These are phyloP conservation scores for Drosophila recens DNA, from an alignment of 2,888 invertebrate genomes.

Conservation along the genomic window DNA sequence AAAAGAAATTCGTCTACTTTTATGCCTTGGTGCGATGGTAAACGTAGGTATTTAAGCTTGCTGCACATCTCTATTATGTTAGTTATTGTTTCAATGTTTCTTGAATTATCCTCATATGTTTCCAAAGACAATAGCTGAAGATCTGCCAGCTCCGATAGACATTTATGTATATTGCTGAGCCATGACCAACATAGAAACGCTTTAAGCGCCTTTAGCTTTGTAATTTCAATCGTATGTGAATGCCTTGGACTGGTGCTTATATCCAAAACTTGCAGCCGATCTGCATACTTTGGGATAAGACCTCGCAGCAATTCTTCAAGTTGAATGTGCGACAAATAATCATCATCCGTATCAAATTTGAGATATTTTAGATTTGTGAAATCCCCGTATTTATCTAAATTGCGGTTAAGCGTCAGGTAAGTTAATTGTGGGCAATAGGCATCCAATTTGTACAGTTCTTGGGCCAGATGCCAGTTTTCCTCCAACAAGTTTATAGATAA, in stretches of 20 bases:
- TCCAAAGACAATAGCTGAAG: constrained; percentile 26
- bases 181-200: constrained; percentile 24
- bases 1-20: constrained; percentile 8
- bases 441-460: constrained; percentile 3
- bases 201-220: constrained; percentile 8
- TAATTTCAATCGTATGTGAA: constrained; percentile 8
- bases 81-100: not conserved
- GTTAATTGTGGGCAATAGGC: constrained; percentile 28
- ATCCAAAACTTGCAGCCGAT: constrained; percentile 33
- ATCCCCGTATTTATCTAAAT: constrained; percentile 1
- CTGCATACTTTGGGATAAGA: constrained; percentile 16
- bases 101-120: not conserved
- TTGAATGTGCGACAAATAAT: not conserved
- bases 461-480: not conserved
- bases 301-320: not conserved
- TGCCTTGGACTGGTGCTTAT: not conserved
- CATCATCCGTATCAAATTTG: constrained; percentile 12
- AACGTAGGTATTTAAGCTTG: constrained; percentile 24
- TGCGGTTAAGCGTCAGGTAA: constrained; percentile 19
- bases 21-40: constrained; percentile 7
- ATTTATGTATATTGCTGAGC: constrained; percentile 1
- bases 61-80: constrained; percentile 8
- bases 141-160: constrained; percentile 1
- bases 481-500: constrained; percentile 18
- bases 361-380: constrained; percentile 32